Conservation (phyloP, 1,140 invertebrate genomes). For the Samia ricini region DNA sequence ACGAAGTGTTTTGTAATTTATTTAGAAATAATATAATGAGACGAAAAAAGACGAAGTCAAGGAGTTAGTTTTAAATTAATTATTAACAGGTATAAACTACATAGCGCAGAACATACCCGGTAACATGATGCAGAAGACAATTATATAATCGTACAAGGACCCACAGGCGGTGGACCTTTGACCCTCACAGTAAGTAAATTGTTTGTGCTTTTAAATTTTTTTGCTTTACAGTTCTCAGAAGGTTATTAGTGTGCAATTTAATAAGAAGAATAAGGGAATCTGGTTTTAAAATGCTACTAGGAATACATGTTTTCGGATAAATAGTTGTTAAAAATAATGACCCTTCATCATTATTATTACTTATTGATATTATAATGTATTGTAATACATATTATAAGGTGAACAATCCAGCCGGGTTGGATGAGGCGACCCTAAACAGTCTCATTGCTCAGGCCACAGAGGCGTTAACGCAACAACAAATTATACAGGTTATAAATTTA, state of each 20-base stretch:
- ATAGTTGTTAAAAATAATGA: no score
- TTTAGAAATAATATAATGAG: no score
- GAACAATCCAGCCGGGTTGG: constrained; percentile 73
- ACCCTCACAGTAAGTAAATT: constrained; percentile 61
- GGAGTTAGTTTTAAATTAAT: neutral
- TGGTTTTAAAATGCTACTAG: no score
- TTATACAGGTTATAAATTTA: constrained; percentile 65
- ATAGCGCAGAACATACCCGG: constrained; percentile 61
- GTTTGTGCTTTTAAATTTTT: neutral
- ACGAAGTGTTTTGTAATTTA: no score
- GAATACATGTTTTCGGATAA: no score
- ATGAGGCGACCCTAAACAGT: constrained; percentile 74
- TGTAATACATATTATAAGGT: constrained; percentile 48
- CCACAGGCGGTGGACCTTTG: constrained; percentile 63
- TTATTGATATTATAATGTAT: neutral
- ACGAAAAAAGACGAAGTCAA: no score
- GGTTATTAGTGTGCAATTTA: no score
- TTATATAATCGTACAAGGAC: constrained; percentile 74
- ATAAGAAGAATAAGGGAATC: no score
- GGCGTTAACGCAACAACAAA: constrained; percentile 76
- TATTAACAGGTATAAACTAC: constrained; percentile 43
- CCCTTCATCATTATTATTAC: constrained; percentile 22
- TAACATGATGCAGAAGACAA: constrained; percentile 75
- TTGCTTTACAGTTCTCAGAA: no score
- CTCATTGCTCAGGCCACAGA: constrained; percentile 75